Conservation (phyloP, 1,140 invertebrate species). For the Yoshiicerus persimilis region DNA sequence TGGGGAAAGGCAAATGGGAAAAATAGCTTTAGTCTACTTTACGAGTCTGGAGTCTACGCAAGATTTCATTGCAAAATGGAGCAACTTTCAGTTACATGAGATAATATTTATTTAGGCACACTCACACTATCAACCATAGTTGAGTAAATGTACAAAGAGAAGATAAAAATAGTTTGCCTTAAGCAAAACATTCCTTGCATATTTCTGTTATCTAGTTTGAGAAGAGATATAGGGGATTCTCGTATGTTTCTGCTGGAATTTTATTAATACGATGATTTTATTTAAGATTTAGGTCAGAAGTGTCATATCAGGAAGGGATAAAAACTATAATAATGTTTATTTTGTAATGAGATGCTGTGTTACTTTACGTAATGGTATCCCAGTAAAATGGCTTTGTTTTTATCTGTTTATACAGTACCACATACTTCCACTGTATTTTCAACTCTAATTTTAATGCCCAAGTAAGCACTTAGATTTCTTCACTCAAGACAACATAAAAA, state of each 20-base stretch:
- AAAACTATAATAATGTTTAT: not conserved
- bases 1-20: not conserved
- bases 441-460: not conserved
- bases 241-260: not conserved
- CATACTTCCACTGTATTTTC: not conserved
- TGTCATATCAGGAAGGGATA: not conserved
- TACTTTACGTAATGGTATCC: not conserved
- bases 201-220: not conserved
- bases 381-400: not conserved
- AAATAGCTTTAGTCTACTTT: slow-evolving; percentile 7
- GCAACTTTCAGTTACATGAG: not conserved
- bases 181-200: not conserved
- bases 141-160: not conserved
- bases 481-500: not conserved
- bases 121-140: not conserved
- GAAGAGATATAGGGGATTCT: not conserved
- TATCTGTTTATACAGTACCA: not conserved
- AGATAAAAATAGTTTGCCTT: slow-evolving; percentile 1
- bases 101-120: slow-evolving; percentile 14
- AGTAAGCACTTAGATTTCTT: not conserved
- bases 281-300: slow-evolving; percentile 3
- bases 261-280: slow-evolving; percentile 6
- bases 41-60: not conserved
- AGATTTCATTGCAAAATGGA: not conserved
- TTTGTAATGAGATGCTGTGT: not conserved